phyloP scores from a whole-genome alignment of 2,797 vertebrate genomes.

The Fratercula arctica region DNA sequence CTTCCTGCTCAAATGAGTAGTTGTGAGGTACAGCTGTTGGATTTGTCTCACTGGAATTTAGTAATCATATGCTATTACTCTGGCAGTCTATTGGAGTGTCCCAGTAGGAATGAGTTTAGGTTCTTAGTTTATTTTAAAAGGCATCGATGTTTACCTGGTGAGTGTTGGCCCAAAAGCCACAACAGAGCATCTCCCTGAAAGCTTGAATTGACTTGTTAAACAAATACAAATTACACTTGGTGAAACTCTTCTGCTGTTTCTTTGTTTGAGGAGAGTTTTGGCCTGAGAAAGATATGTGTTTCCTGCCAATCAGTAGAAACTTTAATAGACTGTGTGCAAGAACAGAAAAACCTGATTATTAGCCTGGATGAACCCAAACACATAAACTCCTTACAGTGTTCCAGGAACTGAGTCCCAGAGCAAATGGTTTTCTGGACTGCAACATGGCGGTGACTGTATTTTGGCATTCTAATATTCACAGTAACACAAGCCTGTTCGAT shows the following conservation, averaged over 20 bases:
- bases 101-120: neutral
- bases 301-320: neutral
- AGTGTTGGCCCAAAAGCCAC: neutral
- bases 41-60: neutral
- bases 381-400: neutral
- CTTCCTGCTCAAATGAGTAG: neutral
- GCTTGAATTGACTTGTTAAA: neutral
- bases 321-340: neutral
- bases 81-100: neutral
- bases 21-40: neutral
- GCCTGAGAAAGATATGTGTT: neutral
- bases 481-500: neutral
- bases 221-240: neutral
- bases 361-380: neutral
- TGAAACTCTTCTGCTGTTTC: neutral
- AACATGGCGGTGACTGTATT: neutral
- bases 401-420: neutral
- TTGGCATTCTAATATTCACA: neutral
- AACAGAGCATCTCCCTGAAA: neutral
- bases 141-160: neutral
- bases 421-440: neutral
- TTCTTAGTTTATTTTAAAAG: neutral
- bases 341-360: neutral
- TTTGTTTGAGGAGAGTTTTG: neutral
- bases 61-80: neutral